Evolutionary conservation across 2,888 invertebrate genomes (phyloP).

Genomic region (Caenorhabditis doughertyi): DNA sequence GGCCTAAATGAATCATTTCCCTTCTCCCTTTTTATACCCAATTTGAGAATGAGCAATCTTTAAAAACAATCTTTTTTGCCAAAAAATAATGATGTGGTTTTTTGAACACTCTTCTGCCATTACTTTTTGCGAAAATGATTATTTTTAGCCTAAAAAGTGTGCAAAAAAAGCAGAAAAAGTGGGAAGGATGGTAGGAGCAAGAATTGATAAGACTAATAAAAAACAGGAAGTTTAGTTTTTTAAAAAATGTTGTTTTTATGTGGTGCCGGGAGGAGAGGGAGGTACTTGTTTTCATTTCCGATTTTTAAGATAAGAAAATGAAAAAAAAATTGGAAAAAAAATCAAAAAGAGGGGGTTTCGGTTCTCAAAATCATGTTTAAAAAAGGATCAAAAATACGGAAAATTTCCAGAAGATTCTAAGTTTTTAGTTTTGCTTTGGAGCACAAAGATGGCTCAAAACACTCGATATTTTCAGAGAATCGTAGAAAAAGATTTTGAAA

Average conservation of each 20-base stretch:
- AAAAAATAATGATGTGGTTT: background rate
- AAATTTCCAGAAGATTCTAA: no score
- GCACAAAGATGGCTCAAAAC: no score
- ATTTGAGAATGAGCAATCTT: background rate
- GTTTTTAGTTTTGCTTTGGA: no score
- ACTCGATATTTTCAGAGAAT: no score
- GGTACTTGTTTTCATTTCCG: slow-evolving; percentile 28
- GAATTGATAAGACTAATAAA: background rate
- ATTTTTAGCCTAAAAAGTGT: background rate
- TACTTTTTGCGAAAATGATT: background rate
- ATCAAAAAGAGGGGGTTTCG: background rate
- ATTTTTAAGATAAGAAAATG: background rate
- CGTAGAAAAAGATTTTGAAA: no score
- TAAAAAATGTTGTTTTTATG: background rate
- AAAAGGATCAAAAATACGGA: no score
- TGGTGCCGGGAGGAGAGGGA: background rate
- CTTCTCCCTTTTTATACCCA: no score
- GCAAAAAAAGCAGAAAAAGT: background rate
- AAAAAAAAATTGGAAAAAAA: background rate
- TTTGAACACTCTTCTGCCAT: background rate
- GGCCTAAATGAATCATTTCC: no score
- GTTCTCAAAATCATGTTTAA: no score
- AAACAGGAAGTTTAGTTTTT: background rate
- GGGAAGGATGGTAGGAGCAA: no score
- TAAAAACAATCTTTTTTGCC: background rate